Conservation (phyloP, 2,797 vertebrate genomes). For the Eleutherodactylus coqui region DNA sequence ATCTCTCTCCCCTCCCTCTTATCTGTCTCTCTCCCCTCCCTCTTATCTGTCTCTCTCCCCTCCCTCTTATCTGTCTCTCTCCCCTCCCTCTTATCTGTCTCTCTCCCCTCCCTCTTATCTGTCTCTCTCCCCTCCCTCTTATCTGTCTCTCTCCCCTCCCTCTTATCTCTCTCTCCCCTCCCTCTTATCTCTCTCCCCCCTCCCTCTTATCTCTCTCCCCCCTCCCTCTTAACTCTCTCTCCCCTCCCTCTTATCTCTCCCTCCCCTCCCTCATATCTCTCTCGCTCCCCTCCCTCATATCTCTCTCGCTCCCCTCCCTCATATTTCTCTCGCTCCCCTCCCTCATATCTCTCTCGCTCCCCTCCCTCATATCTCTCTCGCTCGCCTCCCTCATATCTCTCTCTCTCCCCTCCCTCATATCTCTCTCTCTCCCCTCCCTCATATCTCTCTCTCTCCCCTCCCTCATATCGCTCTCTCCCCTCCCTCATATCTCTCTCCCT, state of each 20-base stretch:
- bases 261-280: not conserved
- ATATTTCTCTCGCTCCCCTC: not conserved
- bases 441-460: not conserved
- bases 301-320: not conserved
- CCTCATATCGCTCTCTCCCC: not conserved
- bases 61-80: not conserved
- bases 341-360: not conserved
- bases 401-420: not conserved
- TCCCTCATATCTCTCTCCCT: not conserved
- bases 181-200: not conserved
- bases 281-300: not conserved
- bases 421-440: not conserved
- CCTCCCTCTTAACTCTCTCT: not conserved
- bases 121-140: not conserved
- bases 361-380: not conserved
- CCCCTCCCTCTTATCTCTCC: not conserved
- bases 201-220: not conserved
- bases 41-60: not conserved
- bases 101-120: not conserved
- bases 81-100: not conserved
- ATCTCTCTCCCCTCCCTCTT: not conserved
- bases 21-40: not conserved
- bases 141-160: not conserved
- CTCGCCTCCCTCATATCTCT: not conserved
- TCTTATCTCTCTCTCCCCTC: not conserved